Evolutionary conservation across 2,113 vertebrate genomes (phyloP), one percentile per base, ranked within the genome.

Genomic region (Stigmatopora nigra): DNA sequence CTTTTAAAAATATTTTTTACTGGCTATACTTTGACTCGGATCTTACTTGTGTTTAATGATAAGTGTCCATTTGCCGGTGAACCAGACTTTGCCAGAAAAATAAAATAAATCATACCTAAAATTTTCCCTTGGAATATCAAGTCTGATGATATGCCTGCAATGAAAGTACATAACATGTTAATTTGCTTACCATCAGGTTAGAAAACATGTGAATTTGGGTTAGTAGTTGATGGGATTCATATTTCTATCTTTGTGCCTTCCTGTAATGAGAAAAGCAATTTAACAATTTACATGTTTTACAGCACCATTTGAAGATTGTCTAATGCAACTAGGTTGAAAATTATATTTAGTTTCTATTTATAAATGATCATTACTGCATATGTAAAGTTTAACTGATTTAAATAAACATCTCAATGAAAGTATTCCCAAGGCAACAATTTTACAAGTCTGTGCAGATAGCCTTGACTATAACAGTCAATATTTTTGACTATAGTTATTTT

Each of bases 161-260:
- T 81, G 76, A 81, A 41, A n/a, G 75, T 62, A 67, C 62, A 60
- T 68, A 84, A 75, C 65, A 49, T 65, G 70, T 72, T 80, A 65
- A 86, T 86, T 82, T 85, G 80, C 87, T 85, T 84, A 79, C 78
- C 69, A 1, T 69, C 64, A 70, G 48, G 61, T 77, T 65, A 73
- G 57, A 70, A 76, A 76, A 75, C 72, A 62, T 70, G 58, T 57
- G 75, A 77, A 77, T 41, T 55, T 79, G 78, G 68, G 63, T 79
- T 78, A 71, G 64, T 56, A 11, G 52, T n/a, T 77, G 67, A 76
- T 65, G 35, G 60, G 49, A 46, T 70, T 38, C 77, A 76, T 55
- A 31, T 49, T 49, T 49, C 67, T 78, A 71, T 75, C 49, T 38
- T 69, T 69, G 49, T 46, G 51, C 48, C 60, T 61, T 38, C 55